A percentile compares a stretch with the other conserved stretches of the same genome.
These are phyloP conservation scores for Chaunax sp. DNA, from an alignment of 2,797 vertebrate species.

Conservation along the genomic window DNA sequence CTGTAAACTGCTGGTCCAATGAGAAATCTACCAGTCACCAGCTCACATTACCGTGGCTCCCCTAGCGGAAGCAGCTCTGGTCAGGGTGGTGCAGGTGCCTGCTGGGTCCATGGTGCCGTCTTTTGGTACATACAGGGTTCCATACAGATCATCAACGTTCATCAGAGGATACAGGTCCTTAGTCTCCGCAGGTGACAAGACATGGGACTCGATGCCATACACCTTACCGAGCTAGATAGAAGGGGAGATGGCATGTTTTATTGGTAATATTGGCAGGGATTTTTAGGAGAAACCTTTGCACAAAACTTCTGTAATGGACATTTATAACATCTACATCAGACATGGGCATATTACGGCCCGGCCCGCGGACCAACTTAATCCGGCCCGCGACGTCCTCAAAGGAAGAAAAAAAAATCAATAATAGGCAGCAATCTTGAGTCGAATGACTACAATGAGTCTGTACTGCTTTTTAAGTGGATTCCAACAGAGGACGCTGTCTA, in stretches of 20 bases:
- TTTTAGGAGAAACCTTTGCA: too few species aligned
- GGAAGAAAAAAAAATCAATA: too few species aligned
- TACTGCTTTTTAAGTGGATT: too few species aligned
- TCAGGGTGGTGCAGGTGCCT: constrained; percentile 91
- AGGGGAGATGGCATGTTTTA: background rate
- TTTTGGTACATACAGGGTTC: constrained; percentile 94
- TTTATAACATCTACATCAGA: too few species aligned
- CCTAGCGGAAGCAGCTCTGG: constrained; percentile 87
- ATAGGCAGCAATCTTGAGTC: too few species aligned
- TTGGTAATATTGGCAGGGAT: background rate
- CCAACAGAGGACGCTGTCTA: too few species aligned
- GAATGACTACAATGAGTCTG: too few species aligned
- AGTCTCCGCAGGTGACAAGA: constrained; percentile 92
- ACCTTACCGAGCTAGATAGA: constrained; percentile 90
- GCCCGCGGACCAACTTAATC: too few species aligned
- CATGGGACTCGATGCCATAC: constrained; percentile 94
- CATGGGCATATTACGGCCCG: too few species aligned
- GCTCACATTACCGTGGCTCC: constrained; percentile 87
- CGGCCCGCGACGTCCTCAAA: too few species aligned
- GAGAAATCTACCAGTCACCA: background rate
- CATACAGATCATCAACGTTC: constrained; percentile 93
- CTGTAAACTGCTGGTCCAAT: background rate
- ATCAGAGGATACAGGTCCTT: constrained; percentile 96
- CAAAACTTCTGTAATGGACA: too few species aligned
- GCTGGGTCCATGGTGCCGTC: constrained; percentile 98